These are phyloP conservation scores for Euphonia xanthogaster DNA, from an alignment of 2,797 vertebrate genomes.

Conservation along the genomic window DNA sequence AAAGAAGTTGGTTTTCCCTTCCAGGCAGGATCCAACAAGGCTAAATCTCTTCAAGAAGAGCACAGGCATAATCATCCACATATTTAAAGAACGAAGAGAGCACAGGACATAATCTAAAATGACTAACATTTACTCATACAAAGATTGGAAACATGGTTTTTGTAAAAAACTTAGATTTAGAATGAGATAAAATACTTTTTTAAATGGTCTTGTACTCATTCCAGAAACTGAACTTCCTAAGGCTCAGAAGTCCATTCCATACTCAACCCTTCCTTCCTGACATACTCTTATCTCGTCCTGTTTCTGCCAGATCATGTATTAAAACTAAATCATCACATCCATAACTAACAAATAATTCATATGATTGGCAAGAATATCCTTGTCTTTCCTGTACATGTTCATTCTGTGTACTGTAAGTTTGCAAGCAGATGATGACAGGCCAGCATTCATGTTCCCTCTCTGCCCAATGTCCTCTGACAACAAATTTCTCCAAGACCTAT, in stretches of 20 bases:
- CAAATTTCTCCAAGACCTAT: neutral
- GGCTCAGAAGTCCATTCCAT: neutral
- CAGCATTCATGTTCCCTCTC: neutral
- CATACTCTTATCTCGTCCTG: slow-evolving; percentile 19
- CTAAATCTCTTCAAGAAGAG: neutral
- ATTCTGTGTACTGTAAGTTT: neutral
- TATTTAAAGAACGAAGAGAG: neutral
- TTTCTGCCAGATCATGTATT: neutral
- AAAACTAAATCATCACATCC: neutral
- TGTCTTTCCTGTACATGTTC: neutral
- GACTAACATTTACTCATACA: neutral
- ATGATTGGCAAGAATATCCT: neutral
- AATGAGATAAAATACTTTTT: neutral
- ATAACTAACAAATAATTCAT: neutral
- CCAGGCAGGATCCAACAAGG: neutral
- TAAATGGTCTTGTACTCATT: neutral
- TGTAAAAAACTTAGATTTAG: slow-evolving; percentile 5
- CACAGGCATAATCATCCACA: neutral
- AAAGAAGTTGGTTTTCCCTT: neutral
- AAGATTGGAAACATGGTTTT: neutral
- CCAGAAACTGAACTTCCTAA: slow-evolving; percentile 18
- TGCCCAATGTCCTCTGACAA: neutral
- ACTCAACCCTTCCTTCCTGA: slow-evolving; percentile 12
- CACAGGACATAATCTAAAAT: neutral
- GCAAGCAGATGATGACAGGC: neutral